Base-by-base conservation (phyloP, 2,113 vertebrate species). In the Corynorhinus townsendii region DNA sequence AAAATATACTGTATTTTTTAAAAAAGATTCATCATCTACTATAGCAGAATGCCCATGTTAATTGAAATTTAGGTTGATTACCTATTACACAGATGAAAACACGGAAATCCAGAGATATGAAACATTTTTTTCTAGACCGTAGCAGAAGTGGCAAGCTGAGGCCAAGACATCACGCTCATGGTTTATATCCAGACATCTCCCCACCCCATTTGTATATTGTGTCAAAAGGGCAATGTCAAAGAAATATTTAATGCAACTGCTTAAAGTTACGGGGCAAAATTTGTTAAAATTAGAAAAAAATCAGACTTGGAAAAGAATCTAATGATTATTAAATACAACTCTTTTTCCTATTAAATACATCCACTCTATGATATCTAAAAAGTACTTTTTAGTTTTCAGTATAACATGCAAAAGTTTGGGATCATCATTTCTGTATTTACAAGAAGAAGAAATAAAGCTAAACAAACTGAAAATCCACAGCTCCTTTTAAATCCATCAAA, bases 161-260 rank as follows among this genome's bases (percentile, higher is more conserved):
- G 54, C 30, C 4, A 47, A 90, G 33, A 76, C 22, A 64, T 62
- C 24, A 52, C 3, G 14, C 7, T 88, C 72, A 19, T 35, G 20
- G 40, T 30, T 91, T 77, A 84, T 52, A 69, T 24, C 28, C 7
- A 28, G 1, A 54, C 1, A 28, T 40, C 28, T n/a, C 19, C 11
- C 52, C 33, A 62, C 28, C 30, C 7, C 3, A 56, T 45, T 49
- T 93, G 11, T 17, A 71, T 80, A 92, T 86, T 89, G 40, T 54
- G 71, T 54, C n/a, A 96, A 93, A 47, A 79, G 22, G 87, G 26
- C 75, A 89, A 16, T 26, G 26, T 96, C 69, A 85, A 72, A 73
- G 47, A 84, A 52, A 49, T 68, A 19, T 59, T 26, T n/a, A 35
- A 85, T 35, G 11, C 15, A 96, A 66, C 64, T 28, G 49, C 19